Percentiles rank a stretch among this genome's conserved stretches.
These are phyloP conservation scores for Gadopsis bispinosus DNA, from an alignment of 2,797 vertebrate species.

Conservation along the genomic window DNA sequence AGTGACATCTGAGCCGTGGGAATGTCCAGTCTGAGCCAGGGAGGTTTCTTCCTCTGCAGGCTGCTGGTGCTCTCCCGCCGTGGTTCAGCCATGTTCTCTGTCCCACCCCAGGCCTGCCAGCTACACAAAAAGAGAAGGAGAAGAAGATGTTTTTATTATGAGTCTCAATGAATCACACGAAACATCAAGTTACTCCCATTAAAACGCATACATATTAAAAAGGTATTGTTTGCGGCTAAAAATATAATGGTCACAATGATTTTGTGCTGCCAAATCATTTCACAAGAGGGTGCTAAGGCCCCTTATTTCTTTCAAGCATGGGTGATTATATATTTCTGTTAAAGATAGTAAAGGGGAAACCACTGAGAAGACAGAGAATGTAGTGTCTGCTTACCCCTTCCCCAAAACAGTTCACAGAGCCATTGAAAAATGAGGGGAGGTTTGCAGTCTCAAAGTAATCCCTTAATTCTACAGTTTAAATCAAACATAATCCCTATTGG, in stretches of 20 bases:
- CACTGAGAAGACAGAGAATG: constrained; percentile 20
- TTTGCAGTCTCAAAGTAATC: constrained; percentile 67
- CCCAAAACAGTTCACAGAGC: constrained; percentile 38
- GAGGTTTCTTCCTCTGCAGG: constrained; percentile 97
- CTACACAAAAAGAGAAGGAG: constrained; percentile 39
- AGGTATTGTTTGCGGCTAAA: constrained; percentile 6
- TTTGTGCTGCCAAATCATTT: constrained; percentile 38
- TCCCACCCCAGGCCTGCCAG: constrained; percentile 83
- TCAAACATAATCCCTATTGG: constrained; percentile 49
- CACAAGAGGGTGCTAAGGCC: constrained; percentile 70
- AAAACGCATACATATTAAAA: not conserved
- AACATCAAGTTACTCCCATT: not conserved
- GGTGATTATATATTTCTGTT: constrained; percentile 38
- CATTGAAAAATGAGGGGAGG: constrained; percentile 57
- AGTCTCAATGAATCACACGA: constrained; percentile 7
- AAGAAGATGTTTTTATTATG: not conserved
- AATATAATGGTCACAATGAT: not conserved
- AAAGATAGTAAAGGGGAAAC: constrained; percentile 35
- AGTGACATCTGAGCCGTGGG: constrained; percentile 84
- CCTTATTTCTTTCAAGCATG: constrained; percentile 24
- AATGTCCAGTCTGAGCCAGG: constrained; percentile 96
- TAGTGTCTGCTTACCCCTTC: constrained; percentile 34
- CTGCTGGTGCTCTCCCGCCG: constrained; percentile 94
- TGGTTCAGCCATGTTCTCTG: constrained; percentile 90
- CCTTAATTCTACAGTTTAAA: constrained; percentile 64